Evolutionary conservation across 2,888 invertebrate species (phyloP).

Genomic region (Ectemnius continuus): DNA sequence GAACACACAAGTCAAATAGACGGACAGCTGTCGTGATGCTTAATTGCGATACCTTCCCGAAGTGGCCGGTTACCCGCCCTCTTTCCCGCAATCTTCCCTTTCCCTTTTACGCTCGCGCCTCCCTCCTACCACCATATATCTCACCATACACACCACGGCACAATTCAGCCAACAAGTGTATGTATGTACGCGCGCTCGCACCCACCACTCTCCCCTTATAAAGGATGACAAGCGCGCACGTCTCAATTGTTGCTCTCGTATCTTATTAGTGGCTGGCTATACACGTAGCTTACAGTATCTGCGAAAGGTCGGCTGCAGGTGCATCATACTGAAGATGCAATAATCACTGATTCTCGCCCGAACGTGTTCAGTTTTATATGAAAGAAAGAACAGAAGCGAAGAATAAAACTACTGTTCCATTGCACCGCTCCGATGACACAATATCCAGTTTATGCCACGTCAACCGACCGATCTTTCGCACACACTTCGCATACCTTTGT

Average conservation of each 20-base stretch:
- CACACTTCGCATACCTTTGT: conserved; percentile 10
- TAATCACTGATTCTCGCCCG: no score
- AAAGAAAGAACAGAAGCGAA: no score
- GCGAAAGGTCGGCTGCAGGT: conserved; percentile 53
- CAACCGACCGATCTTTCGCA: conserved; percentile 40
- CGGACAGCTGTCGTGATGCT: conserved; percentile 44
- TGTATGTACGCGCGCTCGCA: conserved; percentile 46
- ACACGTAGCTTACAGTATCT: conserved; percentile 21
- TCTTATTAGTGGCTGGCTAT: no score
- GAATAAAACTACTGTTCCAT: no score
- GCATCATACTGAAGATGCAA: conserved; percentile 7
- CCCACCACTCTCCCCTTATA: conserved; percentile 11
- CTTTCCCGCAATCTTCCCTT: conserved; percentile 12
- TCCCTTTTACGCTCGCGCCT: conserved; percentile 23
- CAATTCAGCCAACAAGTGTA: conserved; percentile 56
- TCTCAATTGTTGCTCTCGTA: no score
- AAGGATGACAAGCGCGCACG: no score
- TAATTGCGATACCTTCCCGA: conserved; percentile 27
- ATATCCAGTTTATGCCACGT: no score
- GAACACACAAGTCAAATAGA: conserved; percentile 57
- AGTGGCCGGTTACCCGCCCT: conserved; percentile 11
- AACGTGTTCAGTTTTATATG: no score
- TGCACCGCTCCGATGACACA: no score
- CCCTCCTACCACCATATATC: conserved; percentile 2
- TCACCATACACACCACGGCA: conserved; percentile 30